Percentiles rank a stretch among this genome's conserved stretches.
These are phyloP conservation scores for Neomonachus schauinslandi DNA, from an alignment of 2,113 vertebrate genomes.

Conservation along the genomic window DNA sequence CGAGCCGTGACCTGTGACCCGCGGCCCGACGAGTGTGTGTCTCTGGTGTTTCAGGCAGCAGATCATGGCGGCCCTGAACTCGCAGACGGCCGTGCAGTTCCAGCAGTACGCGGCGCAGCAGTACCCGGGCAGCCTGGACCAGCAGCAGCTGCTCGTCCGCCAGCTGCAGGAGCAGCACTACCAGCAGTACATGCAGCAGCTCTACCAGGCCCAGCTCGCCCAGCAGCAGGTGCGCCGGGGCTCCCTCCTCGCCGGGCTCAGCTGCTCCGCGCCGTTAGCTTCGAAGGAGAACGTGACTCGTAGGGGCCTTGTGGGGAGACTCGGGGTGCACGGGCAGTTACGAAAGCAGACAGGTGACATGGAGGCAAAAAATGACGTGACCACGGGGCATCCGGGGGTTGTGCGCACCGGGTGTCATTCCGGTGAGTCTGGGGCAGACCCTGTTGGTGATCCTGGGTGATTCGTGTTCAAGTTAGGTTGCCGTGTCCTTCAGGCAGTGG, in stretches of 20 bases:
- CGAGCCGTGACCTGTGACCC: not conserved
- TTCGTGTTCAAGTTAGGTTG: not conserved
- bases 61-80: conserved; percentile 99
- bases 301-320: not conserved
- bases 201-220: conserved; percentile 98
- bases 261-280: not conserved
- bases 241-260: too few relatives aligned
- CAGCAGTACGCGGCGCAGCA: conserved; percentile 99
- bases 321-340: not conserved
- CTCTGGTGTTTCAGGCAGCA: conserved; percentile 90
- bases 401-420: not conserved
- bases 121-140: conserved; percentile 96
- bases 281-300: not conserved
- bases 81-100: conserved; percentile 98
- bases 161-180: conserved; percentile 99
- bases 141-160: conserved; percentile 97
- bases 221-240: conserved; percentile 93
- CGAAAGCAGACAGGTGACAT: not conserved
- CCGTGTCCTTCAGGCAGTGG: not conserved
- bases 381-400: not conserved
- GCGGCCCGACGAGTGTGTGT: conserved; percentile 57
- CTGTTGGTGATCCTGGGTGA: not conserved
- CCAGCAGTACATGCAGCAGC: conserved; percentile 99
- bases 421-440: not conserved
- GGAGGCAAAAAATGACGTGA: not conserved